Base-by-base conservation (phyloP, 2,888 invertebrate species). In the Odontothrips loti region DNA sequence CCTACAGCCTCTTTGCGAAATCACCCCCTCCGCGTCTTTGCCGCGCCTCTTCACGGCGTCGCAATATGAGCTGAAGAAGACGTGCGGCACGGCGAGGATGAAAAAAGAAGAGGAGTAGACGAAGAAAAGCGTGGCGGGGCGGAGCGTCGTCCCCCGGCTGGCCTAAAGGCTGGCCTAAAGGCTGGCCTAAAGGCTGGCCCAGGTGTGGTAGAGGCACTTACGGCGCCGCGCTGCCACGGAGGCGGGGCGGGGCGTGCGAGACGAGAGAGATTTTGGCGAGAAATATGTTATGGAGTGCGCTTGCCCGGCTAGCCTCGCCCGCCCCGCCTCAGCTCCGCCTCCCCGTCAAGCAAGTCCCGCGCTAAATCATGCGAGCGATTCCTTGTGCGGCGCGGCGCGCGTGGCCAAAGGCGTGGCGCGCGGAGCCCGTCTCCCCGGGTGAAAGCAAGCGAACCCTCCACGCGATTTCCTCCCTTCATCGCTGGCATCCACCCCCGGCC, bases 31-130 rank as follows among this genome's bases (percentile, higher is more conserved):
- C n/a, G n/a, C n/a, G n/a, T n/a, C 48, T 12, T 11, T 48, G 9
- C 48, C 48, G 12, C 12, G 34, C 34, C 34, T 43, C 34, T 43
- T 43, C 34, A 43, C 34, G 34, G 34, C 34, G 34, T 23, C 23
- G 68, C 68, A 75, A 27, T 75, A 75, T 75, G 68, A 58, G 58
- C 58, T 58, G 58, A 75, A 75, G 68, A 75, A 75, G 23, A 75
- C 68, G 68, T 8, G 68, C 68, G 27, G 27, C 27, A 27, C 58
- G 58, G 20, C 4, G 20, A 15, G 17, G 20, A 58, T 17, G 1
- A 17, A 20, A 17, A 20, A 58, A 6, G 58, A 58, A 20, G 17
- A 58, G 58, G 58, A 20, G 58, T 20, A 6, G 34, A 43, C 34
- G 34, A 43, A 43, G 34, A 43, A 6, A 43, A 43, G 58, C 58